These are phyloP conservation scores for Epirrita christyi DNA, from an alignment of 2,888 invertebrate genomes.

Conservation along the genomic window DNA sequence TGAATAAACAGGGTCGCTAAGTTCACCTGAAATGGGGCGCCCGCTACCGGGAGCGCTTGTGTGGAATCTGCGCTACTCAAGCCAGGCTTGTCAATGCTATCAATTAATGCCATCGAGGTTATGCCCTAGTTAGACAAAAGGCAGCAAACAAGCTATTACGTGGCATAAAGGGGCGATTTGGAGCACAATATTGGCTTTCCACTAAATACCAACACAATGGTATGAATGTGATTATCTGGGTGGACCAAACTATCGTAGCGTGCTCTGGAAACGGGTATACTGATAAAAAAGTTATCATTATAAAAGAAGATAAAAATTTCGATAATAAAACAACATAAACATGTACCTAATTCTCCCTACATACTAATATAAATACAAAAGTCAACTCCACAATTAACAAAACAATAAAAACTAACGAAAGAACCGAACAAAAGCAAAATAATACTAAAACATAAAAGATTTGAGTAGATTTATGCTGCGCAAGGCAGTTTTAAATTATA, in stretches of 20 bases:
- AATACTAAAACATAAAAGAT: slow-evolving; percentile 2
- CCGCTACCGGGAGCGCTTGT: slow-evolving; percentile 33
- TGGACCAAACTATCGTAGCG: not conserved
- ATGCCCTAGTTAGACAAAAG: slow-evolving; percentile 71
- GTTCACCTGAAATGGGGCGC: slow-evolving; percentile 41
- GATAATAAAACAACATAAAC: no score
- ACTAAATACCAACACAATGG: slow-evolving; percentile 46
- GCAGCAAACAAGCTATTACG: slow-evolving; percentile 62
- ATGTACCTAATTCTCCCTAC: no score
- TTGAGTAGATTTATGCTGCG: not conserved
- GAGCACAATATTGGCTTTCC: slow-evolving; percentile 50
- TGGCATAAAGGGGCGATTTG: slow-evolving; percentile 51
- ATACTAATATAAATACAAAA: no score
- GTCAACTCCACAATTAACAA: no score
- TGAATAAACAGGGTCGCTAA: slow-evolving; percentile 37
- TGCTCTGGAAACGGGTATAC: no score
- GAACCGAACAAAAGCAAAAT: not conserved
- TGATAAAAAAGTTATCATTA: no score
- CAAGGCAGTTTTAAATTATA: slow-evolving; percentile 25
- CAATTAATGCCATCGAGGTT: slow-evolving; percentile 72
- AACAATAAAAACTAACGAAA: no score
- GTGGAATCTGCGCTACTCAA: slow-evolving; percentile 50
- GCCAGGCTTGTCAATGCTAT: slow-evolving; percentile 68
- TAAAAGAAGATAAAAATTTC: no score
- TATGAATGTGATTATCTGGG: slow-evolving; percentile 12